Base-by-base conservation (phyloP, 2,113 vertebrate species). In the Chionodraco myersi region DNA sequence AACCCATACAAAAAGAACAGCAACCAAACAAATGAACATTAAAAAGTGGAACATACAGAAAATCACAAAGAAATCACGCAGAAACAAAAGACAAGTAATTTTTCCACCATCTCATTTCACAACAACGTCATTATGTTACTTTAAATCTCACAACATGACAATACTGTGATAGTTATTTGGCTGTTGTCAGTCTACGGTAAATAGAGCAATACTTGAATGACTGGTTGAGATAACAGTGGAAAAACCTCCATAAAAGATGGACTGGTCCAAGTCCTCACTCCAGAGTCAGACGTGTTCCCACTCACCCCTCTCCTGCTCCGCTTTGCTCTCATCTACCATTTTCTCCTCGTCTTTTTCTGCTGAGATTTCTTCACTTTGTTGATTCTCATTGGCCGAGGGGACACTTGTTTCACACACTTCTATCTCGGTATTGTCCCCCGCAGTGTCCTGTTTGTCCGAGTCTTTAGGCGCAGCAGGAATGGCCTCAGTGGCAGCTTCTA, bases 301-400 rank as follows among this genome's bases (percentile, higher is more conserved):
- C 97, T 98, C 91, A 98, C 96, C 96, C 72, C 82, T 93, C 79
- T 92, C 91, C 44, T 64, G 58, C 21, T 89, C 89, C 56, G 71
- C 44, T 69, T 79, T 74, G 30, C 56, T 58, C 77, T 84, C 77
- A 52, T 82, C 79, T 67, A 54, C 71, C 5, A 6, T 6, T 63
- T 75, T 7, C 51, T 79, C 76, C 26, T 8, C 69, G 12, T 86
- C 70, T 57, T 16, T 63, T 3, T 71, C 76, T 59, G 26, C 83
- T 10, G 75, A 68, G 5, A 44, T 48, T 9, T 78, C 75, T 0
- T 45, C 80, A 5, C 75, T 75, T 58, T 45, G 88, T 74, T 83
- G 84, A 0, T 72, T 73, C 58, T 86, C 83, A 0, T 30, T 30
- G 30, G 30, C 75, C 0, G 83, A 76, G 30, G 85, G 79, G 41